Conservation (phyloP, 2,113 vertebrate species). For the Phaethon lepturus region DNA sequence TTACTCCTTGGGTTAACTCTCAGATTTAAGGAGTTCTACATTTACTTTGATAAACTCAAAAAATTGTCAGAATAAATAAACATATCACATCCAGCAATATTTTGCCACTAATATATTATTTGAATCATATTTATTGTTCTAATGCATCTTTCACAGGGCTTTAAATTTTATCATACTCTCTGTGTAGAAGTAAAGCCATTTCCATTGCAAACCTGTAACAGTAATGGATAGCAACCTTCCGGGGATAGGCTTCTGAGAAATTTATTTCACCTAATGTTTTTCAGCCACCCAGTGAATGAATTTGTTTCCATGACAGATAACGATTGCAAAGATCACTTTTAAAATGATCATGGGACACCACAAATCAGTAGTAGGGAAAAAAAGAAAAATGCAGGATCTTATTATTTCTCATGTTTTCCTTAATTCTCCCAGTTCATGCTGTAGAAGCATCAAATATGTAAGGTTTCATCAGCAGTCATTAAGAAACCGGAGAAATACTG, state of each 20-base stretch:
- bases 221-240: slow-evolving; percentile 78
- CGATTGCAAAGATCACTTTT: slow-evolving; percentile 68
- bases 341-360: slow-evolving; percentile 61
- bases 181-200: slow-evolving; percentile 61
- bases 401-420: slow-evolving; percentile 45
- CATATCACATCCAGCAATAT: slow-evolving; percentile 15
- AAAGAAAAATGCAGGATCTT: slow-evolving; percentile 23
- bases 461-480: slow-evolving; percentile 54
- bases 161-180: slow-evolving; percentile 76
- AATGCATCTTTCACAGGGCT: slow-evolving; percentile 62
- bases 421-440: slow-evolving; percentile 16
- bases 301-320: slow-evolving; percentile 75
- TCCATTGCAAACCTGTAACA: slow-evolving; percentile 72
- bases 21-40: slow-evolving; percentile 49
- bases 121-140: slow-evolving; percentile 58
- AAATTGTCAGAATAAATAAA: slow-evolving; percentile 69
- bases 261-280: slow-evolving; percentile 75
- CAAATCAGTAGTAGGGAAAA: slow-evolving; percentile 21
- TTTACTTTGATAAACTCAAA: slow-evolving; percentile 55
- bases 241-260: slow-evolving; percentile 73
- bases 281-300: slow-evolving; percentile 70
- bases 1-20: slow-evolving; percentile 60
- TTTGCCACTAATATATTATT: slow-evolving; percentile 55
- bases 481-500: neutral
- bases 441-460: neutral